Evolutionary conservation across 2,113 vertebrate species (phyloP).

Genomic region (Propithecus coquereli): DNA sequence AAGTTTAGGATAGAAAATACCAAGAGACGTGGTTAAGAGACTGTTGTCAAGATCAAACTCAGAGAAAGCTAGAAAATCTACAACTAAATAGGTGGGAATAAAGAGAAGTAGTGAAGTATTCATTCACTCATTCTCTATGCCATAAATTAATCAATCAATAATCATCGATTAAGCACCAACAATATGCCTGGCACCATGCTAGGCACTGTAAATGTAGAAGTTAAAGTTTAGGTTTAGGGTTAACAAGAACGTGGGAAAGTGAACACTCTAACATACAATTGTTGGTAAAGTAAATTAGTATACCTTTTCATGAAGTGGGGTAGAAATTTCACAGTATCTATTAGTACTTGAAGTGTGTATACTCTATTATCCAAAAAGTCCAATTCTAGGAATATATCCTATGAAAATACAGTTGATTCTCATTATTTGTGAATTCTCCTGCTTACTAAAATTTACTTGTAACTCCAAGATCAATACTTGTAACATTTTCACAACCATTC

Average conservation of each 20-base stretch:
- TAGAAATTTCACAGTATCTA: not conserved
- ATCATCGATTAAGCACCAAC: not conserved
- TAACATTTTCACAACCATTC: not conserved
- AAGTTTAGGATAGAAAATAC: slow-evolving; percentile 1
- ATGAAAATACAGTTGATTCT: not conserved
- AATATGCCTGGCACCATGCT: not conserved
- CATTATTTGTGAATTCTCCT: not conserved
- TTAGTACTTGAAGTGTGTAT: not conserved
- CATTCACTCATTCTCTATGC: not conserved
- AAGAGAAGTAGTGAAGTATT: not conserved
- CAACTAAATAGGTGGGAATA: not conserved
- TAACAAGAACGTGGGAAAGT: not conserved
- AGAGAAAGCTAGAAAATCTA: not conserved
- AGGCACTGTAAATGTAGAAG: not conserved
- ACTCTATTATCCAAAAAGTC: not conserved
- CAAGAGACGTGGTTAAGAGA: not conserved
- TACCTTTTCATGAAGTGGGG: not conserved
- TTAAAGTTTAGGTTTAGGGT: not conserved
- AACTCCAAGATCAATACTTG: not conserved
- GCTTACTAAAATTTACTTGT: not conserved
- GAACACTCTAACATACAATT: not conserved
- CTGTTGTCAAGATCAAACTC: not conserved
- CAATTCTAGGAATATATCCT: not conserved
- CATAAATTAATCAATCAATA: not conserved
- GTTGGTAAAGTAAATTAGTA: not conserved